A percentile compares a stretch with the other conserved stretches of the same genome.
Evolutionary conservation across 2,113 vertebrate species (phyloP).

Genomic region (Crotalus horridus): DNA sequence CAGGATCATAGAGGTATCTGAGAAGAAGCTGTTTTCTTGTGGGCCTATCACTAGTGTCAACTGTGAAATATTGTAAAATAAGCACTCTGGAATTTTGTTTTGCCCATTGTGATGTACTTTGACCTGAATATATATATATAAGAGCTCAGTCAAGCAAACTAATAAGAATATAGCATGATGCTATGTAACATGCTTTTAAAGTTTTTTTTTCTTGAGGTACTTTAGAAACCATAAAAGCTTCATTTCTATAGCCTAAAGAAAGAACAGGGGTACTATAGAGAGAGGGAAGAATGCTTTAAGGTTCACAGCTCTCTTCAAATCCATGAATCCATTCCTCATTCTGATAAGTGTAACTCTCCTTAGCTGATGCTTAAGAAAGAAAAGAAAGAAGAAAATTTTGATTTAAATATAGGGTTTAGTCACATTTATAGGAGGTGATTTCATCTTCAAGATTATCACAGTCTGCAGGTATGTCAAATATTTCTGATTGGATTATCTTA

Average conservation of each 20-base stretch:
- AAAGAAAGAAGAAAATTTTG: conserved; percentile 34
- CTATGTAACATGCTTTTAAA: conserved; percentile 45
- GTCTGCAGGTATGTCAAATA: conserved; percentile 57
- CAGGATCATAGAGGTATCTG: background rate
- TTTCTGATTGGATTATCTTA: conserved; percentile 20
- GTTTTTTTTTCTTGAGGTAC: conserved; percentile 39
- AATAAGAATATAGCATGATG: conserved; percentile 26
- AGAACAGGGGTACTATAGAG: conserved; percentile 22
- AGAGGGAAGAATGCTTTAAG: conserved; percentile 38
- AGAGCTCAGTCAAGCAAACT: conserved; percentile 57
- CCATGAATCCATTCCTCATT: conserved; percentile 28
- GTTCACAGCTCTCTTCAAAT: conserved; percentile 36
- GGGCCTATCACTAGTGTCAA: background rate
- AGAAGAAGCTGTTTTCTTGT: background rate
- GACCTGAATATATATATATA: conserved; percentile 29
- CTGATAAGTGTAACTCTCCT: conserved; percentile 28
- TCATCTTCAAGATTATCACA: conserved; percentile 24
- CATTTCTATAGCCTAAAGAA: conserved; percentile 59
- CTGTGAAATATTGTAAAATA: background rate
- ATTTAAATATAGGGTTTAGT: conserved; percentile 19
- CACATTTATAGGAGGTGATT: conserved; percentile 6
- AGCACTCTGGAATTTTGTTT: background rate
- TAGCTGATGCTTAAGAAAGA: conserved; percentile 30
- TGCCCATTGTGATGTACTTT: background rate
- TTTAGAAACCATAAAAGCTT: conserved; percentile 70